Conservation (phyloP, 2,888 invertebrate genomes). For the Stenotaenia linearis region DNA sequence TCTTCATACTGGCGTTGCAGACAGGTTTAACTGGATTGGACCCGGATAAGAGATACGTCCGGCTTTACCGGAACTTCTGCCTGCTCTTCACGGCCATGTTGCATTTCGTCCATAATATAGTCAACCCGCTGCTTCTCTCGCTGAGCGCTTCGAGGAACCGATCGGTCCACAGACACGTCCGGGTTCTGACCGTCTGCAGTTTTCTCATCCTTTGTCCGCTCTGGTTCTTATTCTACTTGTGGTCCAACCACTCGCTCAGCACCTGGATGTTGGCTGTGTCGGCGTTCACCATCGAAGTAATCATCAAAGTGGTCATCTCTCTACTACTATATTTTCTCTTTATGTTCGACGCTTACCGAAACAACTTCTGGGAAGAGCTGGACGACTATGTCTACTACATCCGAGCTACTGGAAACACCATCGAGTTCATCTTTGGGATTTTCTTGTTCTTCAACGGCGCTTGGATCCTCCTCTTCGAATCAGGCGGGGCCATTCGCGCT, state of each 20-base stretch:
- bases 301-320: conserved; percentile 81
- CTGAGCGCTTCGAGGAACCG: conserved; percentile 57
- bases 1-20: conserved; percentile 84
- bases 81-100: conserved; percentile 82
- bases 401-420: conserved; percentile 82
- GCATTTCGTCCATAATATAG: conserved; percentile 84
- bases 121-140: conserved; percentile 87
- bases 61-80: conserved; percentile 84
- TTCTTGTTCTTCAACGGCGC: conserved; percentile 88
- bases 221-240: conserved; percentile 67
- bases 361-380: conserved; percentile 83
- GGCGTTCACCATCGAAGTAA: conserved; percentile 86
- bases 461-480: conserved; percentile 89
- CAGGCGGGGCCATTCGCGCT: conserved; percentile 86
- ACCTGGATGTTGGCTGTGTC: conserved; percentile 90
- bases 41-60: conserved; percentile 76
- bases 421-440: conserved; percentile 91
- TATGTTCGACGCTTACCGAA: conserved; percentile 76
- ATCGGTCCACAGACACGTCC: conserved; percentile 63
- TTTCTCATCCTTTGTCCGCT: conserved; percentile 76
- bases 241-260: conserved; percentile 75
- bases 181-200: conserved; percentile 75
- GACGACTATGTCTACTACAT: conserved; percentile 95
- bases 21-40: conserved; percentile 82
- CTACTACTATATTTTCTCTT: conserved; percentile 82